These are phyloP conservation scores for Doryteuthis pealeii DNA, from an alignment of 1,140 invertebrate species.

Conservation along the genomic window DNA sequence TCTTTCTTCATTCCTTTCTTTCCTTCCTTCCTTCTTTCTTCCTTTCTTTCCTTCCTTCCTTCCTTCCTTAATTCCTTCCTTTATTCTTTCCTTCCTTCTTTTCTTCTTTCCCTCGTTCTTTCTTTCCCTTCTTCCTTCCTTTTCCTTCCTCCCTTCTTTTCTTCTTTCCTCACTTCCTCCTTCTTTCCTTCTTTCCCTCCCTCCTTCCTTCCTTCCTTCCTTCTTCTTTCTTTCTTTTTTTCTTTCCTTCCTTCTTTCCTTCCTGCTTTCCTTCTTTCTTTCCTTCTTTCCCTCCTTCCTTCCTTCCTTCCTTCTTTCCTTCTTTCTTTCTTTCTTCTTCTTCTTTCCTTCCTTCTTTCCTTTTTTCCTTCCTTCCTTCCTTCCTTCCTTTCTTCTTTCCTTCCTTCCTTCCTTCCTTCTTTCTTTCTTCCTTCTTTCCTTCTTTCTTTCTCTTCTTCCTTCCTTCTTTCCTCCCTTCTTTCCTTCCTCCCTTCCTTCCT, in stretches of 20 bases:
- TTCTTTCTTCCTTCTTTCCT: not conserved
- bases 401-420: not conserved
- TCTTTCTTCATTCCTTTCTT: no score
- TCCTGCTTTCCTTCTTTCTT: not conserved
- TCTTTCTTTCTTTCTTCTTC: not conserved
- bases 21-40: no score
- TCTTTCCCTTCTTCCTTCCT: not conserved
- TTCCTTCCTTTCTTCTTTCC: not conserved
- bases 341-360: not conserved
- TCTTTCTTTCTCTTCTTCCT: not conserved
- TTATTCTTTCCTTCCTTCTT: not conserved
- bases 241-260: not conserved
- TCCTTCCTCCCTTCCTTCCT: not conserved
- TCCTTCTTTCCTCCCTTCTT: not conserved
- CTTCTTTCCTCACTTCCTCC: not conserved
- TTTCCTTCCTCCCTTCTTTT: not conserved
- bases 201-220: not conserved
- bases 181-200: not conserved
- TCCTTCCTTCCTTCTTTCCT: not conserved
- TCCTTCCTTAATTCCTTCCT: not conserved
- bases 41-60: not conserved
- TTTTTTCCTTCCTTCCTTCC: not conserved
- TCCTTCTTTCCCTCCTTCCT: not conserved
- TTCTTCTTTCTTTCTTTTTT: not conserved
- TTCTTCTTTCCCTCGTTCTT: not conserved